Evolutionary conservation across 2,113 vertebrate genomes (phyloP).

Genomic region (Phodopus roborovskii): DNA sequence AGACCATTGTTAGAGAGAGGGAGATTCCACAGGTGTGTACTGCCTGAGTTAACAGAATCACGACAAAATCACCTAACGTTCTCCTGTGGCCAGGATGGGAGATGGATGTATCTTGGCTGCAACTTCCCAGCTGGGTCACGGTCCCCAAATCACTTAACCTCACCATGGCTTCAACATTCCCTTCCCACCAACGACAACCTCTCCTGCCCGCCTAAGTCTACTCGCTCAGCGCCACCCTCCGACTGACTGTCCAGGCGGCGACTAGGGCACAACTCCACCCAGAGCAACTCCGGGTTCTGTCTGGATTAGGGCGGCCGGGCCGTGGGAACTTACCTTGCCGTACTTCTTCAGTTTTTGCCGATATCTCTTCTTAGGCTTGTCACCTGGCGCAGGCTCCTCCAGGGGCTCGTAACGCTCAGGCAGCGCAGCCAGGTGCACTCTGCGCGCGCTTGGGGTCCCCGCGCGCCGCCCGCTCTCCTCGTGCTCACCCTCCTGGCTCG

Average conservation of each 20-base stretch:
- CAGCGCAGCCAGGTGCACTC: slow-evolving; percentile 79
- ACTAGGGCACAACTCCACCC: background rate
- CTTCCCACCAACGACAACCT: background rate
- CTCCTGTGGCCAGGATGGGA: background rate
- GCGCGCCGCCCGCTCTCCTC: background rate
- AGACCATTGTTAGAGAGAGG: background rate
- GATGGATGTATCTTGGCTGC: background rate
- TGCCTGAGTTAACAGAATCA: background rate
- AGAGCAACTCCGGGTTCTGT: background rate
- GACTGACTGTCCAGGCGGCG: background rate
- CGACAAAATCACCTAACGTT: background rate
- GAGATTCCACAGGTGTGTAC: background rate
- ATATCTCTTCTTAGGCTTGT: slow-evolving; percentile 67
- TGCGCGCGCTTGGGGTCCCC: background rate
- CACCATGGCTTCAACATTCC: background rate
- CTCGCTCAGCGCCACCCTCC: background rate
- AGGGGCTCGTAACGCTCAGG: slow-evolving; percentile 85
- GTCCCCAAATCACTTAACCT: background rate
- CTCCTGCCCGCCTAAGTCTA: background rate
- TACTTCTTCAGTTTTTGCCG: slow-evolving; percentile 86
- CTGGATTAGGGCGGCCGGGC: background rate
- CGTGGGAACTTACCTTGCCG: slow-evolving; percentile 83
- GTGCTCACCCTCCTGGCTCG: background rate
- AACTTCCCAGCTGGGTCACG: background rate
- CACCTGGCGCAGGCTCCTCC: slow-evolving; percentile 58